Conservation (phyloP, 2,888 invertebrate species). For the Drosophila mercatorum region DNA sequence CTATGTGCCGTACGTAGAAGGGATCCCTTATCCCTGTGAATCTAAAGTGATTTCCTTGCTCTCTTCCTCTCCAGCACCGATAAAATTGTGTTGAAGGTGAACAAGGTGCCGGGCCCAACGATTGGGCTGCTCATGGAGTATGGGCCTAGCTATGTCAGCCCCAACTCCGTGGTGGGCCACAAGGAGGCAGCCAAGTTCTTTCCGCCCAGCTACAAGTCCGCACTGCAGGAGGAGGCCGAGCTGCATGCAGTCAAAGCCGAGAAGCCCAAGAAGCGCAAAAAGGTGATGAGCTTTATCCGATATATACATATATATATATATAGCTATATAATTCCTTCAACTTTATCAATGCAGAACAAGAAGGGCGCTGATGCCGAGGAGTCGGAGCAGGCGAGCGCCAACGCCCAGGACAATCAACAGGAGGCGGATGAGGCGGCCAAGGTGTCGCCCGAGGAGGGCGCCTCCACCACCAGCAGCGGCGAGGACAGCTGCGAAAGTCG, state of each 20-base stretch:
- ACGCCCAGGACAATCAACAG: slow-evolving; percentile 49
- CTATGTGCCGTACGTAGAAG: slow-evolving; percentile 73
- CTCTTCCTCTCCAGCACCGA: slow-evolving; percentile 86
- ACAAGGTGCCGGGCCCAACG: slow-evolving; percentile 87
- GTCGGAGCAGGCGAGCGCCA: slow-evolving; percentile 31
- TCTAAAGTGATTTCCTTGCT: not conserved
- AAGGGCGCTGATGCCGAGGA: slow-evolving; percentile 58
- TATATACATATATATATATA: not conserved
- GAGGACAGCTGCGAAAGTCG: slow-evolving; percentile 71
- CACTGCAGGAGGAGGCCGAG: slow-evolving; percentile 82
- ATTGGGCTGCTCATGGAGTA: slow-evolving; percentile 87
- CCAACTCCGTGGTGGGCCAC: slow-evolving; percentile 88
- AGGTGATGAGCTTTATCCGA: slow-evolving; percentile 35
- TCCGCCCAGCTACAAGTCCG: slow-evolving; percentile 86
- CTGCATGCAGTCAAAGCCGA: slow-evolving; percentile 69
- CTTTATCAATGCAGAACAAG: slow-evolving; percentile 55
- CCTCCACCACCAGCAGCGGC: slow-evolving; percentile 68
- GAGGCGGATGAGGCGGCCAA: slow-evolving; percentile 63
- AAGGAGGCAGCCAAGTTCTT: slow-evolving; percentile 89
- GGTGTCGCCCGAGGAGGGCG: slow-evolving; percentile 68
- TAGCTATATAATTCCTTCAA: not conserved
- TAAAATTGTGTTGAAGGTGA: slow-evolving; percentile 89
- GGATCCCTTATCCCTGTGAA: not conserved
- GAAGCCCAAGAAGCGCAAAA: slow-evolving; percentile 86
- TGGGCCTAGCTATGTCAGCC: slow-evolving; percentile 89